Evolutionary conservation across 2,113 vertebrate species (phyloP).

Genomic region (Passer domesticus): DNA sequence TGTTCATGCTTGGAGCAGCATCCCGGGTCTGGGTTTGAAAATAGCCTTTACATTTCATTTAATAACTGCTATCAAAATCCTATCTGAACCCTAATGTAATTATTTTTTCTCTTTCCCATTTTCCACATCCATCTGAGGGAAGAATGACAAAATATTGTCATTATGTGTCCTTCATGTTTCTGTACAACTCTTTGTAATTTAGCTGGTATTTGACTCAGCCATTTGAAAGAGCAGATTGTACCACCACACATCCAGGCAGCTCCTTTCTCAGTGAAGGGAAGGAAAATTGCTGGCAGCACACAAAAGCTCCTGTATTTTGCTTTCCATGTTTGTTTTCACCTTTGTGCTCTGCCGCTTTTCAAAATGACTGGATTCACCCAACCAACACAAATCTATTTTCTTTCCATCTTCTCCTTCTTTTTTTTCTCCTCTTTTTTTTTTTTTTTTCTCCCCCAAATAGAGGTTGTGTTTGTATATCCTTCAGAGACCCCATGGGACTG

Average conservation of each 20-base stretch:
- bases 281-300: slow-evolving; percentile 40
- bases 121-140: slow-evolving; percentile 1
- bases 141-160: slow-evolving; percentile 56
- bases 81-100: slow-evolving; percentile 39
- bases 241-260: background rate
- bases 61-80: slow-evolving; percentile 55
- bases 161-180: slow-evolving; percentile 42
- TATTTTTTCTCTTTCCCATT: background rate
- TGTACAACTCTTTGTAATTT: background rate
- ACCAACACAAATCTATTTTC: background rate
- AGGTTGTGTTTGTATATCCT: background rate
- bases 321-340: background rate
- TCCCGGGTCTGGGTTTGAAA: slow-evolving; percentile 30
- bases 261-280: background rate
- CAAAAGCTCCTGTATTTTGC: background rate
- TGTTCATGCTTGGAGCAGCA: slow-evolving; percentile 19
- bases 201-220: slow-evolving; percentile 42
- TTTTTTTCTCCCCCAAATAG: rapidly evolving
- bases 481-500: rapidly evolving
- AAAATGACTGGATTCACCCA: background rate
- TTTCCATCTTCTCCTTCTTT: background rate
- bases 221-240: slow-evolving; percentile 39
- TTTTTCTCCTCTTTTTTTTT: rapidly evolving
- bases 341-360: background rate
- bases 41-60: slow-evolving; percentile 49